Percentiles rank a stretch among this genome's conserved stretches.
These are phyloP conservation scores for Pseudococcus jackbeardsleyi DNA, from an alignment of 2,888 invertebrate species.

Conservation along the genomic window DNA sequence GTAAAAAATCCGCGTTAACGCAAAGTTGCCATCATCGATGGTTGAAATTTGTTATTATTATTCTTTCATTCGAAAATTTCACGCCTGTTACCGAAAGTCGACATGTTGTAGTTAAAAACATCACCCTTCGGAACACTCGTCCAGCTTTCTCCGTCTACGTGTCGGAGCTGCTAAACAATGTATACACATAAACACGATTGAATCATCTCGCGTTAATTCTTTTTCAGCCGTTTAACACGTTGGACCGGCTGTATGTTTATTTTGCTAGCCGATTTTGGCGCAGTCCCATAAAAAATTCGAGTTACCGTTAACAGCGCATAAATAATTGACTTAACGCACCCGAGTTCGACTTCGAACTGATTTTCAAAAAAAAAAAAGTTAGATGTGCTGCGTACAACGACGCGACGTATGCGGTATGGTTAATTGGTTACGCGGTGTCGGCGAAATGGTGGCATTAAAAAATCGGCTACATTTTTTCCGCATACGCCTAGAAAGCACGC, in stretches of 20 bases:
- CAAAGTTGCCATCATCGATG: neutral
- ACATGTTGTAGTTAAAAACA: neutral
- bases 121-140: neutral
- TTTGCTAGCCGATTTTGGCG: slow-evolving; percentile 61
- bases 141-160: neutral
- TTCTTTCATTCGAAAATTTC: neutral
- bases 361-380: neutral
- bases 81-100: slow-evolving; percentile 1
- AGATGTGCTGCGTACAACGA: neutral
- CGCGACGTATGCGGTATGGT: neutral
- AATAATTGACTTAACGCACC: slow-evolving; percentile 41
- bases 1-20: too few relatives aligned
- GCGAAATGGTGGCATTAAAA: neutral
- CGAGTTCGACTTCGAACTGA: neutral
- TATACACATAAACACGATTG: neutral
- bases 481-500: neutral
- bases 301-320: slow-evolving; percentile 57
- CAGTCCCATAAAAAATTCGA: slow-evolving; percentile 52
- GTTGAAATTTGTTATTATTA: neutral
- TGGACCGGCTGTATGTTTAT: slow-evolving; percentile 55
- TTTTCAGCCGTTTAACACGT: slow-evolving; percentile 35
- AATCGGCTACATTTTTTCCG: slow-evolving; percentile 8
- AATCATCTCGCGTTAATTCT: neutral
- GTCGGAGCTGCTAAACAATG: neutral
- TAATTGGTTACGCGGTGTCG: neutral